A percentile compares a stretch with the other conserved stretches of the same genome.
Evolutionary conservation across 2,113 vertebrate species (phyloP).

Genomic region (Rhabdomys dilectus): DNA sequence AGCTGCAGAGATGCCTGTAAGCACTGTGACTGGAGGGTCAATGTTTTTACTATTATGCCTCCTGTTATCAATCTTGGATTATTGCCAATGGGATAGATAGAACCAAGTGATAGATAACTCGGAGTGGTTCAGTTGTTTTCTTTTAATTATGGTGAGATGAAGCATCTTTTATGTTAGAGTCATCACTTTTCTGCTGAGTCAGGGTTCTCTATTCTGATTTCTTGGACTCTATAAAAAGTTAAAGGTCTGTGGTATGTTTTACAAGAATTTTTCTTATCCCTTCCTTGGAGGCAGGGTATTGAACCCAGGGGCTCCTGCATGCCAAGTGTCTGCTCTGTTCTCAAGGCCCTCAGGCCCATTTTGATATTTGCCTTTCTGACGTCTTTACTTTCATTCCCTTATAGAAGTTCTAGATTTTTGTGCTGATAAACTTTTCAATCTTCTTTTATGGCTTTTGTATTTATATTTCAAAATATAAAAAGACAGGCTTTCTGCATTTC

Average conservation of each 20-base stretch:
- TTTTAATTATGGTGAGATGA: neutral
- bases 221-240: neutral
- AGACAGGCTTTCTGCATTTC: constrained; percentile 42
- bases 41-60: constrained; percentile 25
- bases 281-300: neutral
- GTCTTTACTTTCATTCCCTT: constrained; percentile 32
- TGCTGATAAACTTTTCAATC: constrained; percentile 6
- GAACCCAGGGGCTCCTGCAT: neutral
- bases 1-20: constrained; percentile 37
- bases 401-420: constrained; percentile 46
- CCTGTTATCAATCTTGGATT: constrained; percentile 45
- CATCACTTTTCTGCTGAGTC: constrained; percentile 34
- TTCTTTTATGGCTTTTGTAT: constrained; percentile 64
- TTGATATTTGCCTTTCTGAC: constrained; percentile 45
- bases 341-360: neutral
- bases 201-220: constrained; percentile 54
- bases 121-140: constrained; percentile 27
- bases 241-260: constrained; percentile 11
- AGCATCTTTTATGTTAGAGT: constrained; percentile 40
- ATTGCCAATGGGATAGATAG: constrained; percentile 40
- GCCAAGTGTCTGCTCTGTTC: neutral
- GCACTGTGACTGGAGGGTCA: constrained; percentile 24
- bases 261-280: neutral
- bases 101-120: constrained; percentile 29
- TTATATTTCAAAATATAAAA: constrained; percentile 67